Conservation (phyloP, 2,113 vertebrate species). For the Columbina picui region DNA sequence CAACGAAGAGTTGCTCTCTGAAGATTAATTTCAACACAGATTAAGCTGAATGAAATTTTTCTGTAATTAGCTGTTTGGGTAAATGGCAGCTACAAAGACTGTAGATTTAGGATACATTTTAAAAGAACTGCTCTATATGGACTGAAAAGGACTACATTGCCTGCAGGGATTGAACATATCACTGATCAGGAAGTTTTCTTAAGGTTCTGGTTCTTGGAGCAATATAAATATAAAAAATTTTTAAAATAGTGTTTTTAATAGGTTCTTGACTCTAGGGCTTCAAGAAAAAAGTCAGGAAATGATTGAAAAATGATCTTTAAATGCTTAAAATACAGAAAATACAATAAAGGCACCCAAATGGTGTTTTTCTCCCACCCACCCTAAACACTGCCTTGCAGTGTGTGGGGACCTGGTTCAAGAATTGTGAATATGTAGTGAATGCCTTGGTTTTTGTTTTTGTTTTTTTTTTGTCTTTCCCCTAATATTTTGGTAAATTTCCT, state of each 20-base stretch:
- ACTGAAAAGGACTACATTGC: not conserved
- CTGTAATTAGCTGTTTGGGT: not conserved
- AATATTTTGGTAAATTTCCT: not conserved
- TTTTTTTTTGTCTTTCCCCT: fast-evolving
- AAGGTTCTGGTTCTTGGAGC: not conserved
- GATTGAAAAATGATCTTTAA: not conserved
- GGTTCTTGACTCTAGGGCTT: not conserved
- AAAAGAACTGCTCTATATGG: not conserved
- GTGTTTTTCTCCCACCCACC: not conserved
- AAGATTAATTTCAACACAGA: not conserved
- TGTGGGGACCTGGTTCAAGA: not conserved
- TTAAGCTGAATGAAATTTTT: not conserved
- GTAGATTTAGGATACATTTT: not conserved
- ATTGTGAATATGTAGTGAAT: not conserved
- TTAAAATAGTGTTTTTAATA: not conserved
- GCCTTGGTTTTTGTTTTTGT: not conserved
- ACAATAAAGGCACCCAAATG: not conserved
- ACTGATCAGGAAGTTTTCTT: not conserved
- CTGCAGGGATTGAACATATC: not conserved
- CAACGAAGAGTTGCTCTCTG: not conserved
- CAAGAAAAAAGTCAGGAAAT: not conserved
- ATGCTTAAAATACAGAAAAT: not conserved
- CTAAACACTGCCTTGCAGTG: not conserved
- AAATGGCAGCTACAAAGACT: not conserved
- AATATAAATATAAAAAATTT: not conserved